Evolutionary conservation across 2,797 vertebrate genomes (phyloP).

Genomic region (Petrocephalus schoutedeni): DNA sequence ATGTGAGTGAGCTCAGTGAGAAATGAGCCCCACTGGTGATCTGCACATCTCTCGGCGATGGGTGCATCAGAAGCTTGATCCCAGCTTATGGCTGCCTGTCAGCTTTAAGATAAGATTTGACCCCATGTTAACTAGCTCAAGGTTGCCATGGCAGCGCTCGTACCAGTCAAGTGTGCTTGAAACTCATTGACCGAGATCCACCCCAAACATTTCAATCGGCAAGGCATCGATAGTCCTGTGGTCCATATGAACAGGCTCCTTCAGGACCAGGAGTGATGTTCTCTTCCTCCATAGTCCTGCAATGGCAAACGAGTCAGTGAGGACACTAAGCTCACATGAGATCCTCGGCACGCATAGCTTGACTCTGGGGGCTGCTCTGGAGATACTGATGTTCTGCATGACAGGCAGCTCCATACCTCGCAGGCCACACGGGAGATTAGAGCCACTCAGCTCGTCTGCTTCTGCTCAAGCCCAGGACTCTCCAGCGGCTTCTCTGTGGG

Average conservation of each 20-base stretch:
- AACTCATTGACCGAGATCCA: background rate
- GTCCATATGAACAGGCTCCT: background rate
- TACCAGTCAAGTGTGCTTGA: background rate
- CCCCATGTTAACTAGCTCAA: background rate
- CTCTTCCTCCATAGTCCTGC: background rate
- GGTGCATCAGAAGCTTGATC: background rate
- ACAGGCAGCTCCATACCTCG: background rate
- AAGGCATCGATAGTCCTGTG: background rate
- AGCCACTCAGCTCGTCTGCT: background rate
- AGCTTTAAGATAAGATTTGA: background rate
- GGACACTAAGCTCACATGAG: background rate
- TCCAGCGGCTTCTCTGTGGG: background rate
- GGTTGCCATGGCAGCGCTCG: background rate
- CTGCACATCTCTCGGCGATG: background rate
- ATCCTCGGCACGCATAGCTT: background rate
- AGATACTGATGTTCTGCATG: background rate
- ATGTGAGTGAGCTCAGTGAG: background rate
- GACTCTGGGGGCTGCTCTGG: background rate
- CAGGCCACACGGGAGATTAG: background rate
- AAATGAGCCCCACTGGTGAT: background rate
- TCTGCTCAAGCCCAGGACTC: background rate
- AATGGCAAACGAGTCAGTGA: background rate
- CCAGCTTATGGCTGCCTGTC: background rate
- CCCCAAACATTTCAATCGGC: background rate
- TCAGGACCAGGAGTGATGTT: background rate